Percentiles rank a stretch among this genome's conserved stretches.
These are phyloP conservation scores for Mystacides longicornis DNA, from an alignment of 2,888 invertebrate species.

Conservation along the genomic window DNA sequence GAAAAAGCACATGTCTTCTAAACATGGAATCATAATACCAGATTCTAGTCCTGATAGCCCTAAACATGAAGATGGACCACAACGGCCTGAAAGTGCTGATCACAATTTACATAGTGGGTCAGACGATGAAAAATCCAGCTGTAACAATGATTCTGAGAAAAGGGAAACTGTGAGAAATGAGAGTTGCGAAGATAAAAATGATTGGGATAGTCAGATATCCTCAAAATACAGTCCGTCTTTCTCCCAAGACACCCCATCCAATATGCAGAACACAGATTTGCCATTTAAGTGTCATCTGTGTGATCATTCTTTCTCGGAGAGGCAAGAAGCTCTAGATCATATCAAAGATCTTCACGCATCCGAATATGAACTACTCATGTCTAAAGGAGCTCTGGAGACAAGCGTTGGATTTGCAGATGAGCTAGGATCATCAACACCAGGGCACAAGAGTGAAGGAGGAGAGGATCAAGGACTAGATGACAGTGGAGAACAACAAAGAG, in stretches of 20 bases:
- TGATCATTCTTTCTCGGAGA: slow-evolving; percentile 74
- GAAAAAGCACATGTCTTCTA: slow-evolving; percentile 67
- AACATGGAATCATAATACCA: slow-evolving; percentile 50
- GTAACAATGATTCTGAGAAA: slow-evolving; percentile 28
- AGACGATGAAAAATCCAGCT: slow-evolving; percentile 30
- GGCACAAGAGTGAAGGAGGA: slow-evolving; percentile 33
- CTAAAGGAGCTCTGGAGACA: slow-evolving; percentile 68
- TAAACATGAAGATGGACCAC: slow-evolving; percentile 11
- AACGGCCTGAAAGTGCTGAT: slow-evolving; percentile 28
- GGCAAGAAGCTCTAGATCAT: slow-evolving; percentile 75
- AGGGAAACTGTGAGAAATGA: slow-evolving; percentile 5
- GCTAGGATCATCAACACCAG: slow-evolving; percentile 26
- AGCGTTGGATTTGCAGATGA: slow-evolving; percentile 38
- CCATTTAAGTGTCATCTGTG: slow-evolving; percentile 92
- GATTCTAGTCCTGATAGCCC: slow-evolving; percentile 44
- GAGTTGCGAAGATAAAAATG: slow-evolving; percentile 4
- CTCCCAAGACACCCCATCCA: slow-evolving; percentile 16
- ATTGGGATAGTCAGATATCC: slow-evolving; percentile 24
- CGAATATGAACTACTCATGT: slow-evolving; percentile 75
- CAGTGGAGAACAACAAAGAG: slow-evolving; percentile 58
- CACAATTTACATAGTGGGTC: slow-evolving; percentile 21
- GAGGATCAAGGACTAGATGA: slow-evolving; percentile 60
- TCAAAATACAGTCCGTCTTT: slow-evolving; percentile 21
- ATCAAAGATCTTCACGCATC: slow-evolving; percentile 65
- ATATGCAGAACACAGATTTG: slow-evolving; percentile 48